Percentiles rank a stretch among this genome's conserved stretches.
These are phyloP conservation scores for Chrysochloris asiatica DNA, from an alignment of 2,113 vertebrate species.

Conservation along the genomic window DNA sequence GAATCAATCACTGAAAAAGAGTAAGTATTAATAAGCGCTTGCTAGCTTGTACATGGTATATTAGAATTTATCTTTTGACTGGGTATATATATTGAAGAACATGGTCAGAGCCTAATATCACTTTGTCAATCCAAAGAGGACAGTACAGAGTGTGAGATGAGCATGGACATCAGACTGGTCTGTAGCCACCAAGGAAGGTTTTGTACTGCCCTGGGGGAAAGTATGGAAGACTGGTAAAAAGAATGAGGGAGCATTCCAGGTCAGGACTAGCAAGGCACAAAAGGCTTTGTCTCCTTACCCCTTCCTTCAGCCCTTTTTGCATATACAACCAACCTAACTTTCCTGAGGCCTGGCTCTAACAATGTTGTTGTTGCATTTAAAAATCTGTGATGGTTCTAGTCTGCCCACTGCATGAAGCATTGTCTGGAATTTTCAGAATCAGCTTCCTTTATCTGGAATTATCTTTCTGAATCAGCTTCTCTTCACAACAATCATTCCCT, in stretches of 20 bases:
- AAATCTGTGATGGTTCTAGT: neutral
- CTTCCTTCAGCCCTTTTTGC: neutral
- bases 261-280: neutral
- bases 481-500: neutral
- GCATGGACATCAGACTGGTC: neutral
- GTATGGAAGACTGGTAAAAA: neutral
- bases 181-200: neutral
- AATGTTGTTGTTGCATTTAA: neutral
- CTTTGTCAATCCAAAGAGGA: neutral
- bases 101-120: neutral
- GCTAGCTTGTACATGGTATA: neutral
- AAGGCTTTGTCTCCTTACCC: neutral
- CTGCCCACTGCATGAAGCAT: neutral
- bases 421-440: too few species aligned
- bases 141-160: neutral
- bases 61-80: neutral
- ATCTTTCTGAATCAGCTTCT: neutral
- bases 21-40: neutral
- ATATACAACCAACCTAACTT: neutral
- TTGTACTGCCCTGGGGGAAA: neutral
- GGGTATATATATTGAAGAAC: neutral
- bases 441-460: neutral
- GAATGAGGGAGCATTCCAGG: neutral
- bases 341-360: neutral
- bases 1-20: conserved; percentile 12